Percentiles rank a stretch among this genome's conserved stretches.
Conservation (phyloP, 1,140 invertebrate genomes). For the Macrotrachela quadricornifera region DNA sequence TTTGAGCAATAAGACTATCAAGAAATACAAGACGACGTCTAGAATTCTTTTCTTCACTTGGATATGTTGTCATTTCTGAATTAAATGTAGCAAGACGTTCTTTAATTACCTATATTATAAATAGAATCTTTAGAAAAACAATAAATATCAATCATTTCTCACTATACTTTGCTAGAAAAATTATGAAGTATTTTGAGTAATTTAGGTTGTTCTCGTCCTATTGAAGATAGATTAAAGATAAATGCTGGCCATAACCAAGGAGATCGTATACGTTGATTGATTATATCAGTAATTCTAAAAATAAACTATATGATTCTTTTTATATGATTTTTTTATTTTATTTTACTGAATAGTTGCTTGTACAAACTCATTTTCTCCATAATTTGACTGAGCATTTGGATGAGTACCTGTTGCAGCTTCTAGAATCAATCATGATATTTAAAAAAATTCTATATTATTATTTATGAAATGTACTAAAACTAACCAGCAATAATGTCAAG, state of each 20-base stretch:
- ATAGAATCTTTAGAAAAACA: constrained; percentile 16
- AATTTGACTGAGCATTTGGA: not conserved
- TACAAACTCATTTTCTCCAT: constrained; percentile 7
- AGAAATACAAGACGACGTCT: constrained; percentile 66
- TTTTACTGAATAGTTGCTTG: not conserved
- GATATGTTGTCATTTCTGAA: constrained; percentile 12
- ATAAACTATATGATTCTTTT: not conserved
- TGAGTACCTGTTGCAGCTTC: too few species aligned
- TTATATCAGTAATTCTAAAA: constrained; percentile 24
- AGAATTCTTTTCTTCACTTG: constrained; percentile 37
- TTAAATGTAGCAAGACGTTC: constrained; percentile 50
- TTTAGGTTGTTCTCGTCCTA: constrained; percentile 48
- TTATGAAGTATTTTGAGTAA: constrained; percentile 58
- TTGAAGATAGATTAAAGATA: constrained; percentile 53
- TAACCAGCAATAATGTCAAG: constrained; percentile 67
- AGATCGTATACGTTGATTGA: constrained; percentile 47
- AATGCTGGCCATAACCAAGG: constrained; percentile 58
- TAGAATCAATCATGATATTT: too few species aligned
- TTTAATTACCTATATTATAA: constrained; percentile 38
- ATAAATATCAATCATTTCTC: too few species aligned
- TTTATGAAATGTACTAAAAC: constrained; percentile 25
- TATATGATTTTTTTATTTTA: not conserved
- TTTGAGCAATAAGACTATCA: constrained; percentile 61
- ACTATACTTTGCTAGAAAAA: constrained; percentile 57
- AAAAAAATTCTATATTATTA: not conserved